phyloP scores from a whole-genome alignment of 2,113 vertebrate genomes.

The Argyrosomus japonicus region DNA sequence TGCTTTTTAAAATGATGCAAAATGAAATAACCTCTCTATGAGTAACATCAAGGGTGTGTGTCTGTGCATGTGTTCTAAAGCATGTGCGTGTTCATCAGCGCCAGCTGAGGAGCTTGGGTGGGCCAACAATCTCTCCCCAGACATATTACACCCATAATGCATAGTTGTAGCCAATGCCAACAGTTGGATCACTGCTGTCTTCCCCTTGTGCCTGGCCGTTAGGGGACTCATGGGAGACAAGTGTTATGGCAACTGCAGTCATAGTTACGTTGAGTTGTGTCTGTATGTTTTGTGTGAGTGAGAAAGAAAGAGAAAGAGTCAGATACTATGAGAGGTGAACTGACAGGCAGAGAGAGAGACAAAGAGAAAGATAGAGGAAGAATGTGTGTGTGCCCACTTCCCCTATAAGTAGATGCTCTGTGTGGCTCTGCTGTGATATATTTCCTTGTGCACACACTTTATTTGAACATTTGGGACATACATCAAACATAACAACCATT shows the following conservation, averaged over 20 bases:
- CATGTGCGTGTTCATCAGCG: slow-evolving; percentile 14
- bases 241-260: slow-evolving; percentile 80
- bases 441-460: slow-evolving; percentile 7
- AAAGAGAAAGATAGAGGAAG: not conserved
- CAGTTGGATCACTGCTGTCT: slow-evolving; percentile 70
- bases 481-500: slow-evolving; percentile 3
- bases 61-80: slow-evolving; percentile 1
- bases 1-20: slow-evolving; percentile 38
- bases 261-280: slow-evolving; percentile 63
- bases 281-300: slow-evolving; percentile 38
- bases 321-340: not conserved
- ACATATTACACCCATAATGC: slow-evolving; percentile 64
- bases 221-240: slow-evolving; percentile 59
- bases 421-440: slow-evolving; percentile 1
- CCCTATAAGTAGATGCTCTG: not conserved
- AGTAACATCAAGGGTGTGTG: slow-evolving; percentile 14
- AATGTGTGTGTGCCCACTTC: slow-evolving; percentile 9
- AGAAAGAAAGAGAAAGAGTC: slow-evolving; percentile 21
- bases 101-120: slow-evolving; percentile 73
- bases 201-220: slow-evolving; percentile 54
- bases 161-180: slow-evolving; percentile 57
- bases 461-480: slow-evolving; percentile 30
- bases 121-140: slow-evolving; percentile 63
- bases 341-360: not conserved
- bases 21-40: slow-evolving; percentile 61